phyloP scores from a whole-genome alignment of 2,113 vertebrate species.

The Anseranas semipalmata region DNA sequence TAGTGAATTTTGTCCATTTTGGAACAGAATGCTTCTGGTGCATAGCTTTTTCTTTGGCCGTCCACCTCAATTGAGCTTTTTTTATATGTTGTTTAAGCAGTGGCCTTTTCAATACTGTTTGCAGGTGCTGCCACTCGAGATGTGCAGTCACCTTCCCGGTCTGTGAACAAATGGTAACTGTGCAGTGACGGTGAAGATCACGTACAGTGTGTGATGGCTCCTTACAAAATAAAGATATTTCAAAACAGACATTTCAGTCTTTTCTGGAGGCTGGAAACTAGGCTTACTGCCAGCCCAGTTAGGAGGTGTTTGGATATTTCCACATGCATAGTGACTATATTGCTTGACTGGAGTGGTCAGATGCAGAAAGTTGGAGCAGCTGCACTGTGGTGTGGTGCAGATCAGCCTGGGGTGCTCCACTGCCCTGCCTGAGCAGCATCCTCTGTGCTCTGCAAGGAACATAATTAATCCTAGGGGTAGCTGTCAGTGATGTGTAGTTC shows the following conservation, averaged over 20 bases:
- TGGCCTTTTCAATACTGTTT: not conserved
- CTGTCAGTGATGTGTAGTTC: not conserved
- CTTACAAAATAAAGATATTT: not conserved
- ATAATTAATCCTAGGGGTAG: not conserved
- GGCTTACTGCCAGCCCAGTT: not conserved
- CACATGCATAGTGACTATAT: no score
- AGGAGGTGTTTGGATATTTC: not conserved
- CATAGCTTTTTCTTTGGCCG: not conserved
- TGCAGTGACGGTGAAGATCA: not conserved
- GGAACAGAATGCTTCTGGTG: not conserved
- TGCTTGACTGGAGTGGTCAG: rapidly evolving
- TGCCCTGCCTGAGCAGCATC: not conserved
- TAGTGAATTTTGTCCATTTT: not conserved
- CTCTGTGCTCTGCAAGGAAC: not conserved
- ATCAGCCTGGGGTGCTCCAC: not conserved
- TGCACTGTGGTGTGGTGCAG: not conserved
- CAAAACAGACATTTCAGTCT: not conserved
- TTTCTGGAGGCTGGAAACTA: not conserved
- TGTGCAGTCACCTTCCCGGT: not conserved
- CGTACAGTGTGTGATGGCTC: rapidly evolving
- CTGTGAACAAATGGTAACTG: not conserved
- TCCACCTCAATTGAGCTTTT: not conserved
- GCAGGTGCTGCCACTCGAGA: not conserved
- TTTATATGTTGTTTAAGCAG: not conserved
- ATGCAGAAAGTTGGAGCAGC: not conserved